Conservation (phyloP, 2,113 vertebrate species). For the Corythornis madagascariensis region DNA sequence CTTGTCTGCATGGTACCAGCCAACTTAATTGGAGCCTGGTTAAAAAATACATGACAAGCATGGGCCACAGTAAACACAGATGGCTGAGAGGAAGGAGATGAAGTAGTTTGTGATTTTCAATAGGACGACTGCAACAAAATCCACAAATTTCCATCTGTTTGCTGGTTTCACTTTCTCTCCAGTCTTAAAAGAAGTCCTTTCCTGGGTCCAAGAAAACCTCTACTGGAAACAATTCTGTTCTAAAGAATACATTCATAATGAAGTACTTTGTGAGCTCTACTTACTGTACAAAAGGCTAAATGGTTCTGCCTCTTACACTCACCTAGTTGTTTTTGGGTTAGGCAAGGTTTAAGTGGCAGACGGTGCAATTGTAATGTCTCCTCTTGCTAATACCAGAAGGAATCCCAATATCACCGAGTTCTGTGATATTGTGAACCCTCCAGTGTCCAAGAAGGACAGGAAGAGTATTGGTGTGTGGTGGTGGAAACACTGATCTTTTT, state of each 20-base stretch:
- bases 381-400: neutral
- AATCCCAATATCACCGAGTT: neutral
- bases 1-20: neutral
- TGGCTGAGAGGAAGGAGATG: neutral
- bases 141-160: neutral
- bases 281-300: neutral
- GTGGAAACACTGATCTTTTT: neutral
- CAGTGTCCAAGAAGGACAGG: neutral
- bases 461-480: neutral
- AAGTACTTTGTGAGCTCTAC: neutral
- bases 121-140: neutral
- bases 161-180: neutral
- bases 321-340: neutral
- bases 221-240: neutral
- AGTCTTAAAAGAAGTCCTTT: neutral
- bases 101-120: neutral
- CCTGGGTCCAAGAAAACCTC: neutral
- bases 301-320: neutral
- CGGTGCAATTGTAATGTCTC: neutral
- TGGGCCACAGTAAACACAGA: neutral
- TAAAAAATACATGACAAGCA: neutral
- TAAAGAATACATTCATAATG: neutral
- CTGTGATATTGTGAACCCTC: fast-evolving
- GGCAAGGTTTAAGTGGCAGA: neutral
- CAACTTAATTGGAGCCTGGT: neutral